These are phyloP conservation scores for Drosophila niveifrons DNA, from an alignment of 2,888 invertebrate species.

Conservation along the genomic window DNA sequence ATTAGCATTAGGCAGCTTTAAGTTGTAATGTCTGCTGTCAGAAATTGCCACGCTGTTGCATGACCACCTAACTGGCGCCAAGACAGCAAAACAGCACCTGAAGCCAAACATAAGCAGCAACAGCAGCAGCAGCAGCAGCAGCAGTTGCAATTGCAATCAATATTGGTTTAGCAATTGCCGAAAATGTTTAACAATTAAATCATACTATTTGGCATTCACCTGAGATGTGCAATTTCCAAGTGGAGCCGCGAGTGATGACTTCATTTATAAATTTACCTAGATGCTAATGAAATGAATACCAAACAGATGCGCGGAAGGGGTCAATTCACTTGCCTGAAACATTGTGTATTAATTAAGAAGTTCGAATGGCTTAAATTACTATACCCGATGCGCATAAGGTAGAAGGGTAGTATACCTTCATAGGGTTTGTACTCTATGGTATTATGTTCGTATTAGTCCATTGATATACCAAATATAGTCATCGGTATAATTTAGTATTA, in stretches of 20 bases:
- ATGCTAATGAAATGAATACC: neutral
- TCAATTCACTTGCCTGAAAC: neutral
- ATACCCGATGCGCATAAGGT: no score
- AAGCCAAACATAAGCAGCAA: neutral
- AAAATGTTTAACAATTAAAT: slow-evolving; percentile 65
- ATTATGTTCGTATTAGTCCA: no score
- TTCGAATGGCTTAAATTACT: neutral
- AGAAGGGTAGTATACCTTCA: no score
- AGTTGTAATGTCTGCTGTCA: slow-evolving; percentile 57
- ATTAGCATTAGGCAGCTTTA: slow-evolving; percentile 74
- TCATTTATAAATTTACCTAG: slow-evolving; percentile 28
- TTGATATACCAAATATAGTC: no score
- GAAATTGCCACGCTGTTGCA: slow-evolving; percentile 22
- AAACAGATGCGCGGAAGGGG: neutral
- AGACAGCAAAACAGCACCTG: no score
- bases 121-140: neutral
- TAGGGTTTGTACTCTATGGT: no score
- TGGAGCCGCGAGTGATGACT: slow-evolving; percentile 32
- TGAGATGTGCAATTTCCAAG: slow-evolving; percentile 17
- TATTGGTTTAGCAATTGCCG: slow-evolving; percentile 57
- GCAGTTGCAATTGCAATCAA: slow-evolving; percentile 42
- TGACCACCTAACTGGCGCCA: slow-evolving; percentile 14
- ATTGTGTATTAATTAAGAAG: neutral
- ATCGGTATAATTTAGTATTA: no score
- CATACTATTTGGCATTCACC: slow-evolving; percentile 36